A percentile compares a stretch with the other conserved stretches of the same genome.
Conservation (phyloP, 2,113 vertebrate species). For the Hassar affinis region DNA sequence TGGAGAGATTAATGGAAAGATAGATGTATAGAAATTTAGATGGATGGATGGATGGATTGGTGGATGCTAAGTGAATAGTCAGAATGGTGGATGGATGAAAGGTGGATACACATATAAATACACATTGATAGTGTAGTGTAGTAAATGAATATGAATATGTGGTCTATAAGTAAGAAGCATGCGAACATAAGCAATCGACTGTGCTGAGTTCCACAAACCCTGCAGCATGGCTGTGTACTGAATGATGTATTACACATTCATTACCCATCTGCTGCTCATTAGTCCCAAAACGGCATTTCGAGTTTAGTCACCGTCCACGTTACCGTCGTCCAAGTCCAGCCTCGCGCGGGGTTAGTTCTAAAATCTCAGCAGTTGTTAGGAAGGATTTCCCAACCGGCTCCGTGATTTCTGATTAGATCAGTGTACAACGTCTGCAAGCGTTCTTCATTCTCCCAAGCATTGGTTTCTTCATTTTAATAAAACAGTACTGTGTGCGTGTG, state of each 20-base stretch:
- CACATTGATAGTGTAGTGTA: no score
- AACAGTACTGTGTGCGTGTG: neutral
- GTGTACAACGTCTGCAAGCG: neutral
- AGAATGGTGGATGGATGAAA: no score
- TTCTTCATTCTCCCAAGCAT: neutral
- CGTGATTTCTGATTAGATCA: neutral
- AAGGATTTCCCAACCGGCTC: neutral
- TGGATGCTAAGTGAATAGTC: no score
- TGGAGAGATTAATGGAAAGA: neutral
- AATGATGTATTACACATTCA: neutral
- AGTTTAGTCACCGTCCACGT: neutral
- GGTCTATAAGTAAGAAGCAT: no score
- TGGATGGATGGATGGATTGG: neutral
- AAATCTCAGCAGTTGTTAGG: neutral
- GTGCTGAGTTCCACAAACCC: neutral
- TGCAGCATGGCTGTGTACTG: neutral
- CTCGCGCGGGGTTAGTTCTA: neutral
- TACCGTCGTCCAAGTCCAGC: neutral
- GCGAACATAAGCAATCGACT: no score
- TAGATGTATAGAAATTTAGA: neutral
- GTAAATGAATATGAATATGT: no score
- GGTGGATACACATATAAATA: no score
- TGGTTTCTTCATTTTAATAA: no score
- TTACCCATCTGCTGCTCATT: constrained; percentile 15
- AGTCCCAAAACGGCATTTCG: neutral